Conservation (phyloP, 2,888 invertebrate species). For the Pseudeuparius sepicola region DNA sequence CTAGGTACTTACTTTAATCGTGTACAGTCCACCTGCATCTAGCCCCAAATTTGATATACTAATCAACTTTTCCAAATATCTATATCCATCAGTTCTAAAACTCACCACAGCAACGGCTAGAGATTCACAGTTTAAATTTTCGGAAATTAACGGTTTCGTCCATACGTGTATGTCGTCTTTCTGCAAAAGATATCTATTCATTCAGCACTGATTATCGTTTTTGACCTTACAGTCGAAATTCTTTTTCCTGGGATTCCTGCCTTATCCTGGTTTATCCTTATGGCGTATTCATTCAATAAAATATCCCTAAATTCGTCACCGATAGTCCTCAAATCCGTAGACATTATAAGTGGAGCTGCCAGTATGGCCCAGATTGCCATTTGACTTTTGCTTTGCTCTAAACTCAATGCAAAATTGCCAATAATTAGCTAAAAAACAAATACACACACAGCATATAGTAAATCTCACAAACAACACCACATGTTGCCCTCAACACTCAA, state of each 20-base stretch:
- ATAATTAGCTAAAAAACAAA: constrained; percentile 38
- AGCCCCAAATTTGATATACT: background rate
- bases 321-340: constrained; percentile 47
- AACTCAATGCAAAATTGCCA: constrained; percentile 49
- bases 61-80: constrained; percentile 14
- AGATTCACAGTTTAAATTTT: constrained; percentile 4
- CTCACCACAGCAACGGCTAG: constrained; percentile 19
- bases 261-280: constrained; percentile 53
- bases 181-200: constrained; percentile 12
- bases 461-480: too few relatives aligned
- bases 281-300: constrained; percentile 47
- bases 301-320: constrained; percentile 45
- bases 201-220: background rate
- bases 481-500: too few relatives aligned
- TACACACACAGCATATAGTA: too few relatives aligned
- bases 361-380: constrained; percentile 62
- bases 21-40: background rate
- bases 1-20: constrained; percentile 3
- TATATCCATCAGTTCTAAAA: constrained; percentile 19
- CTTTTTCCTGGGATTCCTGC: constrained; percentile 48
- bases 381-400: constrained; percentile 53
- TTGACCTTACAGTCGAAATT: constrained; percentile 25
- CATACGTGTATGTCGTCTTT: constrained; percentile 23
- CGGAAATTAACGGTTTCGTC: constrained; percentile 26
- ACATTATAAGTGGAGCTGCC: constrained; percentile 58